These are phyloP conservation scores for Plecotus auritus DNA, from an alignment of 2,113 vertebrate genomes.

Conservation along the genomic window DNA sequence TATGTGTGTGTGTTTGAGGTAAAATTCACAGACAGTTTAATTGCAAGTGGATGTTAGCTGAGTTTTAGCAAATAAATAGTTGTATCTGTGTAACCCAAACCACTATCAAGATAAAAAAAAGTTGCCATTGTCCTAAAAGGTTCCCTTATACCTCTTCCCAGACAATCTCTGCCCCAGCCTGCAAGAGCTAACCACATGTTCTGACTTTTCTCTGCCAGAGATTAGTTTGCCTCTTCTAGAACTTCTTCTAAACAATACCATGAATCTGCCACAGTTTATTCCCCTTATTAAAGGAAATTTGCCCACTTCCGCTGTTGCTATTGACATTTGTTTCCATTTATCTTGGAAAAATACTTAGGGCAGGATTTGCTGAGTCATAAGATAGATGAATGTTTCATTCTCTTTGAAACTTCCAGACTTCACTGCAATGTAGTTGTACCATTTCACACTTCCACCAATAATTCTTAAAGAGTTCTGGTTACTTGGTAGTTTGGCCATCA, in stretches of 20 bases:
- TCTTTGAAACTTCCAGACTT: not conserved
- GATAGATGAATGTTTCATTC: not conserved
- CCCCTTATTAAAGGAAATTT: not conserved
- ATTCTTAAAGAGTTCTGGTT: not conserved
- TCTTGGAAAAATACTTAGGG: constrained; percentile 1
- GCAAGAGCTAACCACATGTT: not conserved
- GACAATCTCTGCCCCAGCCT: not conserved
- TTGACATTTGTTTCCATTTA: not conserved
- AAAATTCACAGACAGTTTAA: not conserved
- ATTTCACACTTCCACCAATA: not conserved
- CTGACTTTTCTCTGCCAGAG: not conserved
- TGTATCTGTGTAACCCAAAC: not conserved
- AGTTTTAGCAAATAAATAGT: not conserved
- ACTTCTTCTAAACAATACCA: not conserved
- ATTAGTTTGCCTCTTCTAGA: not conserved
- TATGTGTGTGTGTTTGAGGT: not conserved
- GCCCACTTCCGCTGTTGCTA: not conserved
- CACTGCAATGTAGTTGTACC: not conserved
- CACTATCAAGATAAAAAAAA: not conserved
- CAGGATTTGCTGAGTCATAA: not conserved
- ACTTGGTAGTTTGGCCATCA: not conserved
- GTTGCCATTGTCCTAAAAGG: not conserved
- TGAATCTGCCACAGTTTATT: not conserved
- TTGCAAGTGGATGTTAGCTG: not conserved
- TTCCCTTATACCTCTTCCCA: not conserved